phyloP scores from a whole-genome alignment of 2,797 vertebrate species.

The Falco peregrinus region DNA sequence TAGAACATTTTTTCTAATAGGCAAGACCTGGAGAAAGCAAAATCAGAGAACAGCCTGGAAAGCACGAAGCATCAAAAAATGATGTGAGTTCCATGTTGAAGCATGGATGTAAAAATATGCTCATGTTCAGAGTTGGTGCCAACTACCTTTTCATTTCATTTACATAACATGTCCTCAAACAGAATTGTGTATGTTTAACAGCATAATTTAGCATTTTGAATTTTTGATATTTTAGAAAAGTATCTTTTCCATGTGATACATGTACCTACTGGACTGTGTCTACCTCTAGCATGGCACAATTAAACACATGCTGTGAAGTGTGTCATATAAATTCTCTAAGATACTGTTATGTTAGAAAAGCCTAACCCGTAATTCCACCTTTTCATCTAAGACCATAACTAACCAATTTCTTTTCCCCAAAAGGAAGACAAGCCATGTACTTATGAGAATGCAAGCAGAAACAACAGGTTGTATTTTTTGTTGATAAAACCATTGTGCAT shows the following conservation, averaged over 20 bases:
- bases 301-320: background rate
- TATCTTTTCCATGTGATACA: background rate
- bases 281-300: background rate
- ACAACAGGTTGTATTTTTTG: background rate
- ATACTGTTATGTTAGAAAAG: background rate
- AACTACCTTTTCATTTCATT: background rate
- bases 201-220: background rate
- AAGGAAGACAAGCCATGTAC: slow-evolving; percentile 11
- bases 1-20: slow-evolving; percentile 11
- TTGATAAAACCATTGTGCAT: background rate
- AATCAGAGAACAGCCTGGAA: slow-evolving; percentile 36
- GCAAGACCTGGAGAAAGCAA: slow-evolving; percentile 43
- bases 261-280: background rate
- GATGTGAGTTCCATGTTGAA: slow-evolving; percentile 38
- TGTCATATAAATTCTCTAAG: background rate
- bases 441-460: slow-evolving; percentile 13
- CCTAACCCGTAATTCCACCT: background rate
- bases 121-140: background rate
- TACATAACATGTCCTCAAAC: background rate
- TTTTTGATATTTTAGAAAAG: background rate
- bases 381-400: background rate
- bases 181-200: background rate
- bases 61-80: slow-evolving; percentile 51
- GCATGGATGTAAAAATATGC: slow-evolving; percentile 11
- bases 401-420: background rate